Evolutionary conservation across 92 coral and sea anemone genomes (phyloP), one percentile per base, ranked within the genome.

Genomic region (Palythoa grandis): DNA sequence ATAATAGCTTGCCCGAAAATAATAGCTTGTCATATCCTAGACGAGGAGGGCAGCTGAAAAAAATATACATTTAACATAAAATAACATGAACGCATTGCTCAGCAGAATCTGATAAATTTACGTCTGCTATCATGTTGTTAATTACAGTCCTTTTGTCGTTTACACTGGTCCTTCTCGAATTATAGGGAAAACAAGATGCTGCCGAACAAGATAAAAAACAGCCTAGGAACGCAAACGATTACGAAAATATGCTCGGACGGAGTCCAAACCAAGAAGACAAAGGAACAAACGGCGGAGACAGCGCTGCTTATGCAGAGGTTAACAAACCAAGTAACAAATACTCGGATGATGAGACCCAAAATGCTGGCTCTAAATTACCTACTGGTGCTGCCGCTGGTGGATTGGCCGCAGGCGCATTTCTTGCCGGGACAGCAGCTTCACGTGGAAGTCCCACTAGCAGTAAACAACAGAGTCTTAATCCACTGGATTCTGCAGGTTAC

Each of bases 391-490:
- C 50, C 22, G 82, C 82, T 35, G 82, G 70, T 7, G 82, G 82
- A 8, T 52, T 77, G 43, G 70, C 82, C 58, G 69, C 24, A 10
- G 82, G 82, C 23, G 54, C 70, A 57, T 15, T 17, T 77, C 37
- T 60, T 15, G 70, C 82, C 8, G 82, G 69, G 13, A 67, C 67
- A 14, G 82, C 70, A 29, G 53, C 65, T 7, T 47, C 82, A 25
- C 70, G 82, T 11, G 70, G 52, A 48, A 77, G 82, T 60, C 82
- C 82, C 6, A 22, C 22, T 14, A 37, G 24, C 70, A 77, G 14
- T 57, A 56, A 77, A 57, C 82, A 67, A 13, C 67, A 17, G 2
- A 77, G 82, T 19, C 82, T 77, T 23, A 37, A 39, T 77, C 82
- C 82, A 16, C 38, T 38, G 25, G 60, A 20, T 17, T 77, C 65